Base-by-base conservation (phyloP, 2,888 invertebrate species). In the Leptinotarsa rubiginosa region DNA sequence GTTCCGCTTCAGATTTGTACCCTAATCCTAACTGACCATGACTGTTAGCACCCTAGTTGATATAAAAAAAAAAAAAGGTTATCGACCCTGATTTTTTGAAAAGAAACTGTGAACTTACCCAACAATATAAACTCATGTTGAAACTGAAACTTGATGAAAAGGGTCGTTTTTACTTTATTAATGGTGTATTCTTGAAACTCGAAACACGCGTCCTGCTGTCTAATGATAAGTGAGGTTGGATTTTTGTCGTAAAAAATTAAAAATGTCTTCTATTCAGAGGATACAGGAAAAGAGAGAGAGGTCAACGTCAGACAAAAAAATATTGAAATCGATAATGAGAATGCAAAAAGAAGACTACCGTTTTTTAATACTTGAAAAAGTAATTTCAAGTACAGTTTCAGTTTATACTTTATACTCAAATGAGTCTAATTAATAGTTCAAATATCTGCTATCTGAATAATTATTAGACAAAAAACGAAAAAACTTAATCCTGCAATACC, bases 21-120 rank as follows among this genome's bases (percentile, higher is more conserved):
- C 92, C 93, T 83, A 93, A 89, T 77, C 94, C 94, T 77, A 96
- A 89, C 87, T 96, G 95, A 68, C 95, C 95, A 85, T 94, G 94
- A 77, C 94, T 94, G 88, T 96, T 96, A 74, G 95, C 94, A 83
- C 95, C 95, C 95, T 95, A 76, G 77, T 65, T 52, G 74, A 75
- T 25, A 13, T 72, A 72, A 18, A 31, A 73, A 18, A 18, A 31
- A 73, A 18, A 71, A 69, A 56, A 7, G 41, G 41, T 56, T 47
- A 22, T 56, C 41, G 4, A n/a, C 41, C 31, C 22, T n/a, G 16
- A n/a, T 67, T 47, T 10, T 47, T 47, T 56, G 15, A 20, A 22
- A 12, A 20, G 56, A 16, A 4, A 56, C 65, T 68, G 69, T 70
- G 52, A 64, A 80, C 85, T 85, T 84, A 86, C 87, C 87, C 87